A percentile compares a stretch with the other conserved stretches of the same genome.
Conservation (phyloP, 1,140 invertebrate species). For the Sycophila sp. region DNA sequence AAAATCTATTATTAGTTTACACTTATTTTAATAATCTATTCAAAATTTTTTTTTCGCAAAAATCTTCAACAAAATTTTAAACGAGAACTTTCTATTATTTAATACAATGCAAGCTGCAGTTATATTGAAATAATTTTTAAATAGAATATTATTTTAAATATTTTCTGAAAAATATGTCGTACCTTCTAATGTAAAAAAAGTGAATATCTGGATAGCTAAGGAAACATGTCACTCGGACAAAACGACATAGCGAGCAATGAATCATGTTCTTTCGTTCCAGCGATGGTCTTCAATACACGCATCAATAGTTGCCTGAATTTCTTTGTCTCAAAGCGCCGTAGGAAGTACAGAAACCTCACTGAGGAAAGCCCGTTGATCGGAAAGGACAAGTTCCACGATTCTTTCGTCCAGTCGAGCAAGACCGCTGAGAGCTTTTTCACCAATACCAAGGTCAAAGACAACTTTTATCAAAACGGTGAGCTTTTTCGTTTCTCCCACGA, state of each 20-base stretch:
- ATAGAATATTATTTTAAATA: no score
- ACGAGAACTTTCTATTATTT: conserved; percentile 11
- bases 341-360: conserved; percentile 54
- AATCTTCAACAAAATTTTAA: background rate
- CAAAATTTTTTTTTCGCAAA: background rate
- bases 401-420: conserved; percentile 31
- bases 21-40: no score
- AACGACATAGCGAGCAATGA: no score
- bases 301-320: conserved; percentile 52
- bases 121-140: no score
- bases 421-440: conserved; percentile 40
- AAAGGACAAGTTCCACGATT: conserved; percentile 49
- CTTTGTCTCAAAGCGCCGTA: conserved; percentile 43
- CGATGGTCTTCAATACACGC: conserved; percentile 60
- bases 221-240: no score
- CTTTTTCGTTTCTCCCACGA: background rate
- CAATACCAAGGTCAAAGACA: conserved; percentile 41
- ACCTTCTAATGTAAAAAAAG: no score
- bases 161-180: no score
- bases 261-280: conserved; percentile 52
- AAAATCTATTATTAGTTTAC: no score
- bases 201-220: no score
- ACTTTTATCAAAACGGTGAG: conserved; percentile 37
- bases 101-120: no score
- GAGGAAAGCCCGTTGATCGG: conserved; percentile 55